Conservation (phyloP, 2,888 invertebrate species). For the Agelastica alni region DNA sequence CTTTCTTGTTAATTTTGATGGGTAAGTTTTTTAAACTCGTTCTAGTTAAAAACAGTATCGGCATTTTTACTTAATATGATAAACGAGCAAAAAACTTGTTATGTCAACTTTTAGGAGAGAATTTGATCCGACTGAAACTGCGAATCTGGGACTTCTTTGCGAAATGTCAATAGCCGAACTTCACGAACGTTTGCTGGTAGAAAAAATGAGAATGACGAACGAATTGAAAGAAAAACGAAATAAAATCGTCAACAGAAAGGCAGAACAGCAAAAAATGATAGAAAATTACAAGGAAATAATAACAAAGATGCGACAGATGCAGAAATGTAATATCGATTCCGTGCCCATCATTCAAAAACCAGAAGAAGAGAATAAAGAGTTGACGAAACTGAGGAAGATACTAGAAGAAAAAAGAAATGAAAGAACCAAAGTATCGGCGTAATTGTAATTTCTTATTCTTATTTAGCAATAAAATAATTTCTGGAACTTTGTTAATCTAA, state of each 20-base stretch:
- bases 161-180: conserved; percentile 70
- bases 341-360: conserved; percentile 31
- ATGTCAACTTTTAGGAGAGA: conserved; percentile 53
- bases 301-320: conserved; percentile 52
- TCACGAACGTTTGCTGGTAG: conserved; percentile 60
- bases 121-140: conserved; percentile 64
- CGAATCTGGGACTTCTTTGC: conserved; percentile 64
- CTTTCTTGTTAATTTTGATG: too few species aligned
- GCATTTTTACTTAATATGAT: background rate
- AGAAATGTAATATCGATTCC: conserved; percentile 42
- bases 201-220: conserved; percentile 60
- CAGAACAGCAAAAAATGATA: conserved; percentile 57
- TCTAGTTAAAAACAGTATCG: too few species aligned
- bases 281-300: conserved; percentile 59
- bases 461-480: background rate
- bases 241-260: conserved; percentile 57
- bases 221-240: conserved; percentile 60
- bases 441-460: background rate
- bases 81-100: too few species aligned
- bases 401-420: conserved; percentile 59
- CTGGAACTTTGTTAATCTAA: background rate
- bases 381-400: conserved; percentile 57
- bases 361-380: conserved; percentile 54
- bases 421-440: conserved; percentile 24
- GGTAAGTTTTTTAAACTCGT: too few species aligned